phyloP scores from a whole-genome alignment of 2,888 invertebrate genomes.

The Trissolcus japonicus region DNA sequence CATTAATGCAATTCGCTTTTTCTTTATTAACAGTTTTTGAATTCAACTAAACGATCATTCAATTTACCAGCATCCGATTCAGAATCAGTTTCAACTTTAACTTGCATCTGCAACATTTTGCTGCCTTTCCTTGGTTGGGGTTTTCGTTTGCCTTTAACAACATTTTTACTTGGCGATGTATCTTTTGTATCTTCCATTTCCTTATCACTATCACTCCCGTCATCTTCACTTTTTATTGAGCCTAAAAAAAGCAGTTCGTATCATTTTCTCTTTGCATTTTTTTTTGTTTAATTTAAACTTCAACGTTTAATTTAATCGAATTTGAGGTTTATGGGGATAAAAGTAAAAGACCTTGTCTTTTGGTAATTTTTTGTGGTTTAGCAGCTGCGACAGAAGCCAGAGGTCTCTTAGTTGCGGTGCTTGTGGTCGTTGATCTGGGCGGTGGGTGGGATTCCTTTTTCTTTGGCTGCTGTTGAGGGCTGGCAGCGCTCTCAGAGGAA shows the following conservation, averaged over 20 bases:
- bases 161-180: slow-evolving; percentile 61
- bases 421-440: slow-evolving; percentile 57
- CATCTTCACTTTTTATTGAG: slow-evolving; percentile 69
- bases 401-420: slow-evolving; percentile 67
- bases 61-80: slow-evolving; percentile 81
- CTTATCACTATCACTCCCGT: slow-evolving; percentile 72
- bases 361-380: slow-evolving; percentile 71
- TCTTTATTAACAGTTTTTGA: too few species aligned
- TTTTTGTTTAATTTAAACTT: background rate
- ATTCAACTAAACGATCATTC: too few species aligned
- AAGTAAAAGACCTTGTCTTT: slow-evolving; percentile 66
- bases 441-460: slow-evolving; percentile 71
- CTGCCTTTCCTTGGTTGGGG: slow-evolving; percentile 69
- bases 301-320: background rate
- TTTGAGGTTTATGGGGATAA: background rate
- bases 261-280: background rate
- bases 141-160: slow-evolving; percentile 70
- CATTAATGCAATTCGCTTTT: too few species aligned
- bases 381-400: slow-evolving; percentile 69
- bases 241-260: background rate
- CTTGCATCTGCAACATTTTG: slow-evolving; percentile 69
- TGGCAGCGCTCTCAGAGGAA: slow-evolving; percentile 79
- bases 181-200: slow-evolving; percentile 69
- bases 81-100: slow-evolving; percentile 80
- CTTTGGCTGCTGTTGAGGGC: slow-evolving; percentile 72